phyloP scores from a whole-genome alignment of 2,797 vertebrate genomes.

The Nannoperca australis region DNA sequence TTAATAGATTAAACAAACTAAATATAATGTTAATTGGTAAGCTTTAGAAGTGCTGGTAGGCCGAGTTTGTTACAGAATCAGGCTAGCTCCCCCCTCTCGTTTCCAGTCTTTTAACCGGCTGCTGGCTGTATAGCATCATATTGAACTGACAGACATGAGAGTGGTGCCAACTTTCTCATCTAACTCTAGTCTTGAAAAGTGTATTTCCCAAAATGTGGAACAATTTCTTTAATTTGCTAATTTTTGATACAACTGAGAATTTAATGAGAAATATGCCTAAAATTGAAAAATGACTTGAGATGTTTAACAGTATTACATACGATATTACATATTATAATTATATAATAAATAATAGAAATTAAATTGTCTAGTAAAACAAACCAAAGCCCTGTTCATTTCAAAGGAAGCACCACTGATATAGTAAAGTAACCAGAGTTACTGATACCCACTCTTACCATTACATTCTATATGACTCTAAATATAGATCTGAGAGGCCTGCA shows the following conservation, averaged over 20 bases:
- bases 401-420: not conserved
- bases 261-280: not conserved
- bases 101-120: not conserved
- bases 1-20: not conserved
- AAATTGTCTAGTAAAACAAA: conserved; percentile 9
- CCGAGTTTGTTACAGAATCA: not conserved
- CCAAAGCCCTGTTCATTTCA: conserved; percentile 3
- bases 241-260: not conserved
- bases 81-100: not conserved
- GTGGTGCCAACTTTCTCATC: not conserved
- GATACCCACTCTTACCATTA: conserved; percentile 28
- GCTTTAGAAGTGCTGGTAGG: not conserved
- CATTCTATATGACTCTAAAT: conserved; percentile 45
- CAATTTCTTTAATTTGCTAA: not conserved
- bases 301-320: not conserved
- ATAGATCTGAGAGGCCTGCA: conserved; percentile 23
- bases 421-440: conserved; percentile 8
- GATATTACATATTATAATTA: too few relatives aligned
- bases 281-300: not conserved
- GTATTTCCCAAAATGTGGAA: not conserved
- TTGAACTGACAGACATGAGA: not conserved
- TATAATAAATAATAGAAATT: not conserved
- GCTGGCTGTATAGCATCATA: not conserved
- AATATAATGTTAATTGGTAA: too few relatives aligned
- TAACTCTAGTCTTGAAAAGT: not conserved